These are phyloP conservation scores for Hippocampus comes DNA, from an alignment of 2,113 vertebrate genomes.

Conservation along the genomic window DNA sequence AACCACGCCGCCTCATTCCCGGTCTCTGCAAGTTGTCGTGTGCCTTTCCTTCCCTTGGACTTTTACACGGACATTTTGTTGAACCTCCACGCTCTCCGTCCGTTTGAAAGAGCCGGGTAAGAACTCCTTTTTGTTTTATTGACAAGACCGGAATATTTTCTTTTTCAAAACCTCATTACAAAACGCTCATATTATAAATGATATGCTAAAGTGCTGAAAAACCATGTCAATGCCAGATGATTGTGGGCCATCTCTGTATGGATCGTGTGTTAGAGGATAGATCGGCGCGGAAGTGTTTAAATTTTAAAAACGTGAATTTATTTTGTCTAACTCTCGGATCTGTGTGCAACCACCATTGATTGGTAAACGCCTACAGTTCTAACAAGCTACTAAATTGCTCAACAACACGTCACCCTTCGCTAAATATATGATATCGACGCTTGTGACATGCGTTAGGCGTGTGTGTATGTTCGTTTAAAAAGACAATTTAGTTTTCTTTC, in stretches of 20 bases:
- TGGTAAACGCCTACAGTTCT: too few relatives aligned
- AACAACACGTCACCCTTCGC: too few relatives aligned
- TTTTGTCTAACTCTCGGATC: too few relatives aligned
- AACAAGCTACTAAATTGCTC: too few relatives aligned
- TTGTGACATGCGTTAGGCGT: too few relatives aligned
- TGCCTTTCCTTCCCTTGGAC: not conserved
- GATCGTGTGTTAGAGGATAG: not conserved
- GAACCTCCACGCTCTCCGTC: not conserved
- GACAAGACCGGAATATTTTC: not conserved
- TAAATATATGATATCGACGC: too few relatives aligned
- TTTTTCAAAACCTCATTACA: not conserved
- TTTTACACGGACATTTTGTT: constrained; percentile 15
- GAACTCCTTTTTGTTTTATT: not conserved
- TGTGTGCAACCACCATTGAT: too few relatives aligned
- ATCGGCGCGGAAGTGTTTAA: not conserved
- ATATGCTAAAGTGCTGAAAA: not conserved
- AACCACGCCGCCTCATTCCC: constrained; percentile 27
- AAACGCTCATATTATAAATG: not conserved
- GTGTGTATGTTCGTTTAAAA: constrained; percentile 7
- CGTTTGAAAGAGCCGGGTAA: not conserved
- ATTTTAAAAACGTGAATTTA: too few relatives aligned
- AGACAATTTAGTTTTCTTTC: constrained; percentile 25
- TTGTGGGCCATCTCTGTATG: not conserved
- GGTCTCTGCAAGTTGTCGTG: not conserved
- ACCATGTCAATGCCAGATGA: not conserved